These are phyloP conservation scores for Lithodes maja DNA, from an alignment of 2,888 invertebrate species.

Conservation along the genomic window DNA sequence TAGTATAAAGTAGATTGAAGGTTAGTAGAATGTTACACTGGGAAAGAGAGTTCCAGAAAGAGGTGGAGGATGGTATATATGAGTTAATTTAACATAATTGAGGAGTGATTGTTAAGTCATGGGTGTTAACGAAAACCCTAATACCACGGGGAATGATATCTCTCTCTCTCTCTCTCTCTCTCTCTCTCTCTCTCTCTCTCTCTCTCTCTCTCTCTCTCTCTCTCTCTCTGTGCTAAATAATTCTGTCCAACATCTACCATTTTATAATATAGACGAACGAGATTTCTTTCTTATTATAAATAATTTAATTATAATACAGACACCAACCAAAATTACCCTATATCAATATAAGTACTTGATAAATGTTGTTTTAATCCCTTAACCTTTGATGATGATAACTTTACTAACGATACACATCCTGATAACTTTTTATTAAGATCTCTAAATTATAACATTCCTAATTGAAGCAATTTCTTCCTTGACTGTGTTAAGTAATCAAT, in stretches of 20 bases:
- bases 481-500: background rate
- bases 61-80: too few relatives aligned
- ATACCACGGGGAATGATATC: too few relatives aligned
- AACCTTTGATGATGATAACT: background rate
- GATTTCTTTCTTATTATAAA: background rate
- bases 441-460: background rate
- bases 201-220: too few relatives aligned
- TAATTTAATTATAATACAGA: background rate
- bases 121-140: too few relatives aligned
- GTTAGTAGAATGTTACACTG: too few relatives aligned
- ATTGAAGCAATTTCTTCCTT: background rate
- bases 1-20: too few relatives aligned
- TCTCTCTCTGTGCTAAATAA: background rate
- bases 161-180: too few relatives aligned
- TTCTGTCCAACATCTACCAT: background rate
- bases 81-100: too few relatives aligned
- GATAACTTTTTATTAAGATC: background rate
- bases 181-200: too few relatives aligned
- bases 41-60: too few relatives aligned
- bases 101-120: too few relatives aligned
- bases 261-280: background rate
- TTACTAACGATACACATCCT: background rate
- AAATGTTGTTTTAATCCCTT: background rate
- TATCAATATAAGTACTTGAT: background rate
- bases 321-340: background rate